Conservation (phyloP, 2,888 invertebrate genomes). For the Panzeria rudis region DNA sequence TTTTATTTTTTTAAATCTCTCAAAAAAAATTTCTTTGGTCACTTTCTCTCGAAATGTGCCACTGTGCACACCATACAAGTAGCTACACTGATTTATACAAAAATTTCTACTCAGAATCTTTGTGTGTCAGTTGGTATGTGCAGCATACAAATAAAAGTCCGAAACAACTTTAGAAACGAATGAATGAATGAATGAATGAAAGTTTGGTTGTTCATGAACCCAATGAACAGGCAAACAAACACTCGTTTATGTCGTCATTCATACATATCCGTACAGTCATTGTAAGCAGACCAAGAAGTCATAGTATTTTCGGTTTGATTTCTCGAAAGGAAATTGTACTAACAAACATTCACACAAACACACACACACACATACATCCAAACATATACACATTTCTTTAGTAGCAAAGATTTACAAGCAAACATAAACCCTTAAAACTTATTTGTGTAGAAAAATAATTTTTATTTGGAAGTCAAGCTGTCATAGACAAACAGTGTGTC, state of each 20-base stretch:
- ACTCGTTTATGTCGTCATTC: constrained; percentile 6
- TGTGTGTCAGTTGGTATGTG: neutral
- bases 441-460: constrained; percentile 52
- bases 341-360: neutral
- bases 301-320: constrained; percentile 55
- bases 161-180: constrained; percentile 46
- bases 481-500: constrained; percentile 42
- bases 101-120: constrained; percentile 17
- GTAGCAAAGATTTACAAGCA: neutral
- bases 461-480: constrained; percentile 58
- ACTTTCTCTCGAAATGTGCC: neutral
- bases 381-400: neutral
- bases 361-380: neutral
- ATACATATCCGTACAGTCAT: neutral
- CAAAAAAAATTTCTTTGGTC: too few species aligned
- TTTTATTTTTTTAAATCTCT: too few species aligned
- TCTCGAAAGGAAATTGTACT: constrained; percentile 63
- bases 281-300: constrained; percentile 62
- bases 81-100: constrained; percentile 49
- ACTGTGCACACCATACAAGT: neutral
- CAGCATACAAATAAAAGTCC: constrained; percentile 36
- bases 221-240: constrained; percentile 31
- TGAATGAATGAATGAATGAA: constrained; percentile 14
- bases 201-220: neutral
- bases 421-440: constrained; percentile 37